These are phyloP conservation scores for Melitaea athalia DNA, from an alignment of 2,888 invertebrate genomes.

Conservation along the genomic window DNA sequence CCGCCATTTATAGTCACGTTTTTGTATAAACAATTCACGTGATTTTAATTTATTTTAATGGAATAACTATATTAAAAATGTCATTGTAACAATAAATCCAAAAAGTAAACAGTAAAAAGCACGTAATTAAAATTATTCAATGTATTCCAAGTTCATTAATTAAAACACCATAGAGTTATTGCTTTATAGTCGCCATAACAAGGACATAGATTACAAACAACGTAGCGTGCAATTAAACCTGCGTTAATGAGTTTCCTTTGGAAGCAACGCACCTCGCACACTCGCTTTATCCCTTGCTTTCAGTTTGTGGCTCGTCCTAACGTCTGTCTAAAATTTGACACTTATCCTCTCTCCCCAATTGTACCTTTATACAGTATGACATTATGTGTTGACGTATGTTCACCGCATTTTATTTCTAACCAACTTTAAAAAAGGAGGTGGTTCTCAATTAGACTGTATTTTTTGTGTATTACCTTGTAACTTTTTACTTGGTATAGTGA, in stretches of 20 bases:
- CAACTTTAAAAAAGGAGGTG: no score
- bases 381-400: neutral
- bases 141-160: neutral
- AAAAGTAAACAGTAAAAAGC: no score
- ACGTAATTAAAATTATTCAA: neutral
- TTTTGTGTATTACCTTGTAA: no score
- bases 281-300: slow-evolving; percentile 30
- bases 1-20: no score
- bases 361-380: neutral
- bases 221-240: slow-evolving; percentile 18
- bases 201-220: slow-evolving; percentile 7
- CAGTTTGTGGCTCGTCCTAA: slow-evolving; percentile 20
- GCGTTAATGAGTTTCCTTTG: slow-evolving; percentile 24
- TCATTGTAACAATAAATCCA: no score
- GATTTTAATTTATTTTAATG: no score
- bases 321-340: slow-evolving; percentile 29
- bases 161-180: neutral
- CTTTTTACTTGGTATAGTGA: no score
- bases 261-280: slow-evolving; percentile 15
- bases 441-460: no score
- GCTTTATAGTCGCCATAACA: neutral
- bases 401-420: neutral
- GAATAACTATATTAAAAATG: no score
- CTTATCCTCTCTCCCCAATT: slow-evolving; percentile 2
- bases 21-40: no score